These are phyloP conservation scores for Gallinago jamesoni DNA, from an alignment of 2,113 vertebrate species.

Conservation along the genomic window DNA sequence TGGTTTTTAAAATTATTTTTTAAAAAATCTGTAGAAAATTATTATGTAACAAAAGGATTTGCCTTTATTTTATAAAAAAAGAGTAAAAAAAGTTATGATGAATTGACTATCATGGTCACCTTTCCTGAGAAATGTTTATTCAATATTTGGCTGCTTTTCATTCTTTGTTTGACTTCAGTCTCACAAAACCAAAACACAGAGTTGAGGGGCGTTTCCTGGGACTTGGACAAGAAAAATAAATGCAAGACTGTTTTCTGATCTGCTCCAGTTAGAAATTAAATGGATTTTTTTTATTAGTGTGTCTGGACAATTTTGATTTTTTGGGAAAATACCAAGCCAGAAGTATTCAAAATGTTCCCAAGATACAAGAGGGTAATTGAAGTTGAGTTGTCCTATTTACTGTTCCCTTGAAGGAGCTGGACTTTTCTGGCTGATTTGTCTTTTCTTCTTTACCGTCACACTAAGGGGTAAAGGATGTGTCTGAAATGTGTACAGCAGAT, in stretches of 20 bases:
- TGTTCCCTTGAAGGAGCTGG: neutral
- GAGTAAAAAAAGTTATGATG: neutral
- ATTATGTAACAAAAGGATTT: neutral
- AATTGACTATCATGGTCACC: neutral
- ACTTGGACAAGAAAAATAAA: constrained; percentile 25
- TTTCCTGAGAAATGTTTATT: neutral
- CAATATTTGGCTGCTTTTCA: neutral
- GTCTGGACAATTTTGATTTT: neutral
- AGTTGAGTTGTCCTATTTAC: neutral
- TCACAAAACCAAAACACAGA: neutral
- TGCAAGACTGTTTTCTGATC: neutral
- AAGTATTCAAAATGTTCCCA: neutral
- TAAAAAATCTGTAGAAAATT: neutral
- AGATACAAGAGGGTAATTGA: neutral
- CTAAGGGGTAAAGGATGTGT: neutral
- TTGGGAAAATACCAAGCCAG: constrained; percentile 26
- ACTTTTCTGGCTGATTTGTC: neutral
- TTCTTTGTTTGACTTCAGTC: neutral
- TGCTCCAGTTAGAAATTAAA: constrained; percentile 5
- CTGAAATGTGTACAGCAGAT: neutral
- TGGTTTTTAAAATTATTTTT: neutral
- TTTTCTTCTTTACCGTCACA: neutral
- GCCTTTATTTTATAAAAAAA: neutral
- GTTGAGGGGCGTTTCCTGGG: neutral
- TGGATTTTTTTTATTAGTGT: neutral